Evolutionary conservation across 1,140 invertebrate species (phyloP), one percentile per base, ranked within the genome.

Genomic region (Eupristina koningsbergeri): DNA sequence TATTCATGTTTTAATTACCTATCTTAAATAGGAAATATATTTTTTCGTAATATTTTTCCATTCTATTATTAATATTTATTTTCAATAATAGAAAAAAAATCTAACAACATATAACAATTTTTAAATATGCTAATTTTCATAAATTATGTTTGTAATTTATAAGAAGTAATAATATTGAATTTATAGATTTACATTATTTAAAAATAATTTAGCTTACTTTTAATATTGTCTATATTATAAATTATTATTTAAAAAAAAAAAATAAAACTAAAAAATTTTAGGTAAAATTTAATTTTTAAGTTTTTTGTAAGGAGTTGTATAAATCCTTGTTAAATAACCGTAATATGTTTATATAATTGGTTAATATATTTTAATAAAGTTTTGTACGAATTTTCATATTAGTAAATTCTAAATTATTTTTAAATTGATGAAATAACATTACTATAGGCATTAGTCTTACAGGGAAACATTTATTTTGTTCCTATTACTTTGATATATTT

Each of bases 401-500:
- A 15, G 9, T 53, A 53, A 17, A 53, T 53, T 15, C 7, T 26
- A 26, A 26, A 58, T 58, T 26, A 58, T 26, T 58, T 58, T 5
- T 6, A 5, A 58, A 58, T 2, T 58, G 3, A 26, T 58, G 26
- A 58, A 26, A 26, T 26, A 26, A 53, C 3, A 58, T 58, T 58
- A 34, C 1, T 11, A 8, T 74, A 74, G 26, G 1, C n/a, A 74
- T 31, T 0, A 34, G 50, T 50, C 29, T 15, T n/a, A 45, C 19
- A 50, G 5, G 29, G 47, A 34, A 79, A 47, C 39, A 50, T 79
- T 67, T 50, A n/a, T 71, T 71, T 26, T 36, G 1, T 64, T 50
- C 31, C 45, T 31, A 9, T 63, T 45, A 63, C 26, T 58, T 86
- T 76, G 36, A n/a, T 84, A 39, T 31, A 71, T 79, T 86, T 86